Conservation (phyloP, 2,888 invertebrate species). For the Emesis furor region DNA sequence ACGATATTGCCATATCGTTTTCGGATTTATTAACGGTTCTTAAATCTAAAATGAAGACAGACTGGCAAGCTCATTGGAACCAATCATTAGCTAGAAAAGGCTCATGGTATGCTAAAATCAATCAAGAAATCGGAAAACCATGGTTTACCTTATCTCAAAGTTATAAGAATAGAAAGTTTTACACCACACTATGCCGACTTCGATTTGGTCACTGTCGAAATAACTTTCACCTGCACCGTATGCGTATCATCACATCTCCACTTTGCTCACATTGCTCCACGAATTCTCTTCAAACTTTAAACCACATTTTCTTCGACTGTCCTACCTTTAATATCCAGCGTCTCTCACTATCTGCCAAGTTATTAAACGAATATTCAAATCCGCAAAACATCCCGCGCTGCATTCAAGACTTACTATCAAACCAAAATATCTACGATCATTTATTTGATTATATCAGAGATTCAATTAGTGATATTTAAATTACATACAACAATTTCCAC, state of each 20-base stretch:
- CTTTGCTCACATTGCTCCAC: neutral
- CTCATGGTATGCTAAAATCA: neutral
- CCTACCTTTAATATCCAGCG: neutral
- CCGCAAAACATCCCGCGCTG: neutral
- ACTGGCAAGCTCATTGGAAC: neutral
- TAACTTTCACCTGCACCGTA: neutral
- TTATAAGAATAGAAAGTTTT: too few species aligned
- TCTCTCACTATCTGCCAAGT: neutral
- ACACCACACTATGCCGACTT: too few species aligned
- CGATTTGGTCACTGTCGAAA: neutral
- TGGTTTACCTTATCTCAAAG: too few species aligned
- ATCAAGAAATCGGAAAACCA: too few species aligned
- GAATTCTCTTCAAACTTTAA: neutral
- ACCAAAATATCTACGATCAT: neutral
- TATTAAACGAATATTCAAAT: neutral
- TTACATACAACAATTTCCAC: too few species aligned
- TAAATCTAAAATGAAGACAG: neutral
- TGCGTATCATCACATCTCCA: neutral
- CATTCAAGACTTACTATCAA: neutral
- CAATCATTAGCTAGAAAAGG: slow-evolving; percentile 1
- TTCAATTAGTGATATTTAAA: neutral
- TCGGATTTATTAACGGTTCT: slow-evolving; percentile 10
- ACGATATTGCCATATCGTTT: slow-evolving; percentile 26
- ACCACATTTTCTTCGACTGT: slow-evolving; percentile 1
- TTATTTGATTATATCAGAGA: neutral